These are phyloP conservation scores for Sceliomorpha sp. DNA, from an alignment of 2,888 invertebrate genomes.

Conservation along the genomic window DNA sequence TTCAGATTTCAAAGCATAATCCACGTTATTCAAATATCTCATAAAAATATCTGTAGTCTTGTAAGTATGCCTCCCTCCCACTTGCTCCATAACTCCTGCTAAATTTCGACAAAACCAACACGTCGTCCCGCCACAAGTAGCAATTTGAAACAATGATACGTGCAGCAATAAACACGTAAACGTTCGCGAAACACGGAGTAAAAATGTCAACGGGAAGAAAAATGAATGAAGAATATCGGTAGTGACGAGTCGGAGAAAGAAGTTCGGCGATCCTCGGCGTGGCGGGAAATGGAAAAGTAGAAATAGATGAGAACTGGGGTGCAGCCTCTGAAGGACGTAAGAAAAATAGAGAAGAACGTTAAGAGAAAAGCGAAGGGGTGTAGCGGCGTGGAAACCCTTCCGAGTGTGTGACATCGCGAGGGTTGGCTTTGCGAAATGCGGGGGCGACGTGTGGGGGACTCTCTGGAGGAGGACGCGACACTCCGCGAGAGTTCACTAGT, in stretches of 20 bases:
- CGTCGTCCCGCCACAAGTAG: no score
- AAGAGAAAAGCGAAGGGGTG: slow-evolving; percentile 25
- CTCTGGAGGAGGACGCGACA: slow-evolving; percentile 42
- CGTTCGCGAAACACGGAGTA: no score
- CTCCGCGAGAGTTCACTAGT: slow-evolving; percentile 50
- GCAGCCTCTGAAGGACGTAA: slow-evolving; percentile 18
- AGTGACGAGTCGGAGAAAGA: slow-evolving; percentile 43
- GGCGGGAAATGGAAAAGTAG: slow-evolving; percentile 46
- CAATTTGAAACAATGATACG: no score
- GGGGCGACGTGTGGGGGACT: slow-evolving; percentile 24
- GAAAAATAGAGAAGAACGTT: slow-evolving; percentile 34
- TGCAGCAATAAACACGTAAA: no score
- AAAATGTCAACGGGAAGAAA: slow-evolving; percentile 11
- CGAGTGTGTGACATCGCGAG: slow-evolving; percentile 26
- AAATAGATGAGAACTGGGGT: slow-evolving; percentile 19
- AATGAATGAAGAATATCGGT: slow-evolving; percentile 44
- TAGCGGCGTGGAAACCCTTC: slow-evolving; percentile 29
- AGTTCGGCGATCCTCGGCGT: slow-evolving; percentile 32
- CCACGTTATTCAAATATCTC: no score
- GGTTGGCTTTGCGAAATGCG: slow-evolving; percentile 25
- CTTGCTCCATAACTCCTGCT: no score
- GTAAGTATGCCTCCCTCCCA: no score
- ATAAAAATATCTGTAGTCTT: no score
- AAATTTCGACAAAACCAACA: no score
- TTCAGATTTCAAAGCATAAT: no score